Percentiles rank a stretch among this genome's conserved stretches.
phyloP scores from a whole-genome alignment of 2,797 vertebrate species.

The Gallinago stenura region DNA sequence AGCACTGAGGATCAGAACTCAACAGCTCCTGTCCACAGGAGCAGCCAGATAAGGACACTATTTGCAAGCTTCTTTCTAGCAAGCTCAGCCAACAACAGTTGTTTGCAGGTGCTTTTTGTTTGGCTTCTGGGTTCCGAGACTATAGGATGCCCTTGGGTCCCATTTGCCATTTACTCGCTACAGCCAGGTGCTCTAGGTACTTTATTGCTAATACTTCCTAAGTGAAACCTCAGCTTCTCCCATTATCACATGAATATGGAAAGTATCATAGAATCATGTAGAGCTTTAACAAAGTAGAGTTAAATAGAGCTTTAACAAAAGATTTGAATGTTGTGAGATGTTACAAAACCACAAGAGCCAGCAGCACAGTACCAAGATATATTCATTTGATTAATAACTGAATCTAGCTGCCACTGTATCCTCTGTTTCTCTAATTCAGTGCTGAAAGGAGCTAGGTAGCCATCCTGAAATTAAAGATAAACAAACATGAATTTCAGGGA shows the following conservation, averaged over 20 bases:
- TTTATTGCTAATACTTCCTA: slow-evolving; percentile 15
- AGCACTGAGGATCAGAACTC: not conserved
- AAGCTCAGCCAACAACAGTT: not conserved
- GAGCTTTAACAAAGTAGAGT: not conserved
- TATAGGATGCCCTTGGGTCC: slow-evolving; percentile 13
- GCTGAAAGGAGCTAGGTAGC: not conserved
- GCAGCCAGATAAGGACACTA: not conserved
- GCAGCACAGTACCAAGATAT: not conserved
- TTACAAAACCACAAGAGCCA: not conserved
- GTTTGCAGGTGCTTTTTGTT: slow-evolving; percentile 49
- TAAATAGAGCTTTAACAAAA: not conserved
- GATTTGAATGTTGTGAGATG: not conserved
- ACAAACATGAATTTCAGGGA: not conserved
- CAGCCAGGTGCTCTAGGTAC: slow-evolving; percentile 1
- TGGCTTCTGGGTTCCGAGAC: slow-evolving; percentile 6
- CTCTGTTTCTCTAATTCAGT: not conserved
- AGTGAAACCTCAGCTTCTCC: not conserved
- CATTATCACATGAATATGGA: not conserved
- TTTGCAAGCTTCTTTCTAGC: not conserved
- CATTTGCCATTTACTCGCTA: slow-evolving; percentile 1
- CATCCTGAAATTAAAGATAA: slow-evolving; percentile 4
- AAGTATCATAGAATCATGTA: not conserved
- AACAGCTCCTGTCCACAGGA: not conserved
- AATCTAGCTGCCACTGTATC: not conserved
- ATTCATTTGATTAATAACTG: slow-evolving; percentile 7